A percentile compares a stretch with the other conserved stretches of the same genome.
These are phyloP conservation scores for Hydropsyche tenuis DNA, from an alignment of 1,140 invertebrate genomes.

Conservation along the genomic window DNA sequence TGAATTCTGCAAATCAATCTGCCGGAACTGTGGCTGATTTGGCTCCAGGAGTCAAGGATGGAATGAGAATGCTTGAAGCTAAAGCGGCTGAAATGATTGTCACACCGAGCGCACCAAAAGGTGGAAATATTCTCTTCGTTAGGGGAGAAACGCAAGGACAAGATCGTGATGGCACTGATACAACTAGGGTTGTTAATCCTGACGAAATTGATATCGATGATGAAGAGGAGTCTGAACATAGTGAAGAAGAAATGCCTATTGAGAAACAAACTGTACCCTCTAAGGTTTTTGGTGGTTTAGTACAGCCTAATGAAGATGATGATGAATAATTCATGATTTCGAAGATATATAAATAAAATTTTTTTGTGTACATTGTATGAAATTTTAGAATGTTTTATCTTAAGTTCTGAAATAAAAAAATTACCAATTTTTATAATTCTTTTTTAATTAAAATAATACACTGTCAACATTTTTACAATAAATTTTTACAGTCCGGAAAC, in stretches of 20 bases:
- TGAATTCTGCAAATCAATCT: slow-evolving; percentile 73
- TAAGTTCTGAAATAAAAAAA: no score
- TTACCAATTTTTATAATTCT: no score
- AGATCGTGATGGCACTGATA: slow-evolving; percentile 70
- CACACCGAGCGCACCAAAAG: slow-evolving; percentile 53
- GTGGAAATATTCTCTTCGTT: slow-evolving; percentile 81
- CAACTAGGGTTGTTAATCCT: slow-evolving; percentile 80
- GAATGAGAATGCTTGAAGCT: slow-evolving; percentile 88
- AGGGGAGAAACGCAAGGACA: slow-evolving; percentile 84
- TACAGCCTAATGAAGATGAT: slow-evolving; percentile 46
- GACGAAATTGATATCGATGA: slow-evolving; percentile 93
- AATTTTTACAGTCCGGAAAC: no score
- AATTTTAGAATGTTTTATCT: no score
- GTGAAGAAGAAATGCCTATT: slow-evolving; percentile 71
- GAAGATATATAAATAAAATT: no score
- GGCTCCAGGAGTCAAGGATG: slow-evolving; percentile 76
- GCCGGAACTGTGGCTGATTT: slow-evolving; percentile 71
- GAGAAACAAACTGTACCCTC: slow-evolving; percentile 82
- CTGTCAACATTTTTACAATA: no score
- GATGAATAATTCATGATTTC: background rate
- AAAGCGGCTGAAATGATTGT: slow-evolving; percentile 74
- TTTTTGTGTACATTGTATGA: no score
- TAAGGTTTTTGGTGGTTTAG: slow-evolving; percentile 85
- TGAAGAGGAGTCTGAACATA: slow-evolving; percentile 70
- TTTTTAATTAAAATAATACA: no score